These are phyloP conservation scores for Piprites chloris DNA, from an alignment of 2,113 vertebrate species.

Conservation along the genomic window DNA sequence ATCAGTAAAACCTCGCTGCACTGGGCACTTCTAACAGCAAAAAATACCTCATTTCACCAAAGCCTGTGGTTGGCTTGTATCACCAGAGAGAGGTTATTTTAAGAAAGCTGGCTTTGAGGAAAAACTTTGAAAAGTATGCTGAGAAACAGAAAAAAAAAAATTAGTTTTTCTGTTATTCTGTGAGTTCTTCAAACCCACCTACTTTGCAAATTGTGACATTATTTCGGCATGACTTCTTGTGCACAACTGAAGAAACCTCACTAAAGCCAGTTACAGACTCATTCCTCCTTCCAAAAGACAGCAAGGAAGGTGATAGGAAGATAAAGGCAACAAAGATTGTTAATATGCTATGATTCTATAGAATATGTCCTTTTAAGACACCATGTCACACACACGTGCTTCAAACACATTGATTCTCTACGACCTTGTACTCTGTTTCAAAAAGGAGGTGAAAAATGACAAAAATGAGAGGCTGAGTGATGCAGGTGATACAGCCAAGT, in stretches of 20 bases:
- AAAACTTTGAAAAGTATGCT: background rate
- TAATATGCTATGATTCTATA: background rate
- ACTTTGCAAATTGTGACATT: background rate
- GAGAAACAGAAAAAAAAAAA: background rate
- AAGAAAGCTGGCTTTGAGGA: background rate
- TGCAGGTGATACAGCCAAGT: background rate
- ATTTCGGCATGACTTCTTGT: background rate
- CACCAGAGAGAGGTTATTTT: background rate
- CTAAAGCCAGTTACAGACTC: background rate
- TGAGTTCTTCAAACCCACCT: background rate
- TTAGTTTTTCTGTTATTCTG: background rate
- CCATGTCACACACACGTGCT: background rate
- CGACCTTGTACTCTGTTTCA: background rate
- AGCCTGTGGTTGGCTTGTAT: background rate
- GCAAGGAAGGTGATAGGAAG: background rate
- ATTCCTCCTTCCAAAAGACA: background rate
- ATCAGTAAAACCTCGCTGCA: background rate
- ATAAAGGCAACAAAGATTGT: background rate
- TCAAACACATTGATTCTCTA: accelerated
- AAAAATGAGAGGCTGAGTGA: background rate
- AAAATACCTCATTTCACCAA: background rate
- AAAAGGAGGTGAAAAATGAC: background rate
- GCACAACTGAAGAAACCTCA: background rate
- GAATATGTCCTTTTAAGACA: background rate
- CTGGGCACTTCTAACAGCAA: background rate